Conservation (phyloP, 2,797 vertebrate genomes). For the Lemur catta region DNA sequence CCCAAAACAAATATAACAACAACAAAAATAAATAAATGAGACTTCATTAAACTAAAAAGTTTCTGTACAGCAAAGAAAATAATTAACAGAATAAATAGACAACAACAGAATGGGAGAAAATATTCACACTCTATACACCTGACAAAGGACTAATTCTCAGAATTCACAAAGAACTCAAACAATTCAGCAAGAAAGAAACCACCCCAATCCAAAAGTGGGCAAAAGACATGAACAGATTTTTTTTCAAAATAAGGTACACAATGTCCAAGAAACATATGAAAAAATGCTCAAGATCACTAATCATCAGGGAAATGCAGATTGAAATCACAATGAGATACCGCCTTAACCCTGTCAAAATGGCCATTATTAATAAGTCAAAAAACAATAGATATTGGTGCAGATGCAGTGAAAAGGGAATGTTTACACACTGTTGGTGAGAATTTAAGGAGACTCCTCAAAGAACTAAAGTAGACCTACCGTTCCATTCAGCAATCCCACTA, state of each 20-base stretch:
- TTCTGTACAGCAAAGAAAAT: background rate
- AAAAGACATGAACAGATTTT: background rate
- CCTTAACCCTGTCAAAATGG: background rate
- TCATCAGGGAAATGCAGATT: background rate
- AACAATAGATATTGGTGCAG: background rate
- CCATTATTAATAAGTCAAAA: background rate
- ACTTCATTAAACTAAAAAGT: background rate
- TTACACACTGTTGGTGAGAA: background rate
- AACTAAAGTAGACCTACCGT: background rate
- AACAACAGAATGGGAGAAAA: background rate
- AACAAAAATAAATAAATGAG: background rate
- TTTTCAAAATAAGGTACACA: background rate
- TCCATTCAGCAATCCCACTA: background rate
- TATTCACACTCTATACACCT: background rate
- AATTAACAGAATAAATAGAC: background rate
- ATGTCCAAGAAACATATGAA: background rate
- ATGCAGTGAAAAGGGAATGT: background rate
- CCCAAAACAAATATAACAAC: background rate
- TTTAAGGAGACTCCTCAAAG: background rate
- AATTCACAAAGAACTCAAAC: background rate
- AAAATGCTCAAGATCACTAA: background rate
- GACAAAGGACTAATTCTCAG: background rate
- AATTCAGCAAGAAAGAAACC: background rate
- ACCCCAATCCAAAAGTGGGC: background rate
- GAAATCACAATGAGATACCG: background rate